Evolutionary conservation across 2,888 invertebrate genomes (phyloP).

Genomic region (Tetragnatha montana): DNA sequence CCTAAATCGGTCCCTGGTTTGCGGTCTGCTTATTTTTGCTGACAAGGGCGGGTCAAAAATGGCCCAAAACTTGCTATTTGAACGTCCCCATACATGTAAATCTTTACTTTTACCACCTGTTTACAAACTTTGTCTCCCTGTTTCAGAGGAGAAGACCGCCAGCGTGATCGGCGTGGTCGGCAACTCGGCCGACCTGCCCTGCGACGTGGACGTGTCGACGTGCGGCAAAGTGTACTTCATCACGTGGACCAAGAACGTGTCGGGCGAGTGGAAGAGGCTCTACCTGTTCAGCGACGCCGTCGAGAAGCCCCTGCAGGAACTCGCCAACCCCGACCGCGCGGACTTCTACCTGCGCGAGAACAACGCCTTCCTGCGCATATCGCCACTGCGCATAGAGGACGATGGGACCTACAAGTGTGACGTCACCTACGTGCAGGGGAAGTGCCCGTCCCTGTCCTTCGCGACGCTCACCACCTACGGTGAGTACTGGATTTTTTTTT

Average conservation of each 20-base stretch:
- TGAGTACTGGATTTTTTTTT: slow-evolving; percentile 36
- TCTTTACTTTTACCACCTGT: too few relatives aligned
- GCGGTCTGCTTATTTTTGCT: too few relatives aligned
- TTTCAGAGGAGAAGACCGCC: slow-evolving; percentile 57
- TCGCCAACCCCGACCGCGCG: slow-evolving; percentile 71
- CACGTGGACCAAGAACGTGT: slow-evolving; percentile 80
- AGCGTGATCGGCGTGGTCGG: slow-evolving; percentile 67
- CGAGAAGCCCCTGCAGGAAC: slow-evolving; percentile 72
- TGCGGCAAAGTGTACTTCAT: slow-evolving; percentile 89
- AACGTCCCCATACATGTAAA: too few relatives aligned
- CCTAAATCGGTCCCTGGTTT: too few relatives aligned
- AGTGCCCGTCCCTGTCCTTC: slow-evolving; percentile 73
- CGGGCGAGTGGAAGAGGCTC: slow-evolving; percentile 72
- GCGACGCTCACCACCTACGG: slow-evolving; percentile 70
- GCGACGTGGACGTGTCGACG: slow-evolving; percentile 82
- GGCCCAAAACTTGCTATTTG: too few relatives aligned
- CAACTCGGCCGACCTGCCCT: slow-evolving; percentile 81
- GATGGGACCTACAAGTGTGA: slow-evolving; percentile 89
- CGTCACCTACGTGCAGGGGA: slow-evolving; percentile 73
- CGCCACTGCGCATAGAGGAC: slow-evolving; percentile 83
- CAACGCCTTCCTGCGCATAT: slow-evolving; percentile 80
- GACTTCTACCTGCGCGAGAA: slow-evolving; percentile 61
- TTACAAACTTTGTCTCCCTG: neutral
- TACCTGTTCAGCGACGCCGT: slow-evolving; percentile 72
- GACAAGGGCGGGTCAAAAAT: too few relatives aligned